Base-by-base conservation (phyloP, 1,140 invertebrate species). In the Ladona fulva region DNA sequence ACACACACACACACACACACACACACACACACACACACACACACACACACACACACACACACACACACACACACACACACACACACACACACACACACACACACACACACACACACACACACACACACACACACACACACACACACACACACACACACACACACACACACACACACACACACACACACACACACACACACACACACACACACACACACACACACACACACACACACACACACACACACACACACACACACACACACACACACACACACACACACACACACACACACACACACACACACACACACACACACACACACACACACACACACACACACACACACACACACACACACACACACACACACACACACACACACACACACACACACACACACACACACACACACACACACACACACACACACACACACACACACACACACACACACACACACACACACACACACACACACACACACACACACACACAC, bases 1-100 rank as follows among this genome's bases (percentile, higher is more conserved):
- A 80, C 78, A 79, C 80, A 80, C 80, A 80, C 78, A 81, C 80
- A 82, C 77, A 78, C 74, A 79, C 78, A 81, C 80, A 79, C 78
- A 77, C 74, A 79, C 78, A 79, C 74, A 78, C 77, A 78, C 74
- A 80, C 80, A 81, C 80, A 80, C 80, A 80, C 78, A 79, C 78
- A 80, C 75, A 80, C 78, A 81, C 77, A 77, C 76, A 79, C 79
- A 78, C 76, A 76, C 29, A 76, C 80, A 78, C 78, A 78, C 80
- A 80, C 78, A 79, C 77, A 80, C 78, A 78, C 80, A 80, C 80
- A 78, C 77, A 80, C 80, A 79, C 78, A 78, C 80, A 77, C 78
- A 80, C 78, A 78, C 78, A 80, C 77, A 80, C 77, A 79, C 77
- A 80, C 78, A 78, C 78, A 80, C 78, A 79, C 76, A 78, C 78